Evolutionary conservation across 2,888 invertebrate genomes (phyloP), one percentile per base, ranked within the genome.

Genomic region (Macrophya alboannulata): DNA sequence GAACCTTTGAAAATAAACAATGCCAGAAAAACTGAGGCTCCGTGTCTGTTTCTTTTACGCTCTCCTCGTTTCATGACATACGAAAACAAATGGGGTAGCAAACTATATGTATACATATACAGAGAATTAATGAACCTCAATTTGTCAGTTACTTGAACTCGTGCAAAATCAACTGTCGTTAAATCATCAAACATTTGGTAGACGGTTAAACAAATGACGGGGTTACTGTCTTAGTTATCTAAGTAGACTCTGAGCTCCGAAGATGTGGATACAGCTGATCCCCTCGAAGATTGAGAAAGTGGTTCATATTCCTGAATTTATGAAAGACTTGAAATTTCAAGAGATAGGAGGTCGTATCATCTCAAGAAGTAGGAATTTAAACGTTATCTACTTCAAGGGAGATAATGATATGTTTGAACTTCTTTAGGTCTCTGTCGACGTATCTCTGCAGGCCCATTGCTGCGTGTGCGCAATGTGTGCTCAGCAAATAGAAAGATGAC

Each of bases 181-280:
- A 55, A 55, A 55, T 6, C 8, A 55, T n/a, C 1, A 55, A 8
- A 77, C 77, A 55, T n/a, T 37, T 55, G 51, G 37, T 55, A 77
- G 55, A 77, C 74, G 45, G 74, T 77, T 55, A 48, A 77, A 77
- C 37, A 51, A 77, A 37, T 77, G 55, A 55, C 40, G 17, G 8
- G 6, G 17, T 51, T 51, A 10, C 31, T 55, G 55, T 17, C 51
- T 9, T 9, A 77, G 77, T 37, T 77, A 77, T 77, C 77, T 77
- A 6, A 68, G 37, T 68, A 68, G 55, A 31, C 37, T 8, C 9
- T 17, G 37, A 55, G 37, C 51, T 40, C 6, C 43, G 62, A 43
- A 81, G 12, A 62, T 81, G 81, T 81, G 40, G 81, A 81, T 81
- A 81, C 81, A 81, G 81, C 81, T 81, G 81, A 81, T 81, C 81